Base-by-base conservation (phyloP, 2,113 vertebrate species). In the Megatriorchis doriae region DNA sequence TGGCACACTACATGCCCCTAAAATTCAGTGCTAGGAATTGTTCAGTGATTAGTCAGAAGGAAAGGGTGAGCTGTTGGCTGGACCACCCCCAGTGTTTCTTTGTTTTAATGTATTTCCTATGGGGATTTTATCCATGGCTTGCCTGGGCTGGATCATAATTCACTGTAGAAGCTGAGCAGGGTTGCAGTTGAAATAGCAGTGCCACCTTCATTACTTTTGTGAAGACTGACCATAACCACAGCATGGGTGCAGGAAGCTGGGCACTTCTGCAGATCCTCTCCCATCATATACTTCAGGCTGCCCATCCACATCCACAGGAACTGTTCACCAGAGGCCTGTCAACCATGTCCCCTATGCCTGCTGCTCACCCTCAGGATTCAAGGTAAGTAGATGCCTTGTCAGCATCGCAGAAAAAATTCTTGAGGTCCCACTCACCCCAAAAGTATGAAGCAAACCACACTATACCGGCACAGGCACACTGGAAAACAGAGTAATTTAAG, bases 401-500 rank as follows among this genome's bases (percentile, higher is more conserved):
- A 92, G 52, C n/a, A 86, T 32, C 6, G 0, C 15, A 86, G 78
- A 83, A 95, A 83, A 2, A 6, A 31, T 70, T 61, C 48, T 38
- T 2, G 7, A 86, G 38, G 58, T 89, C 48, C n/a, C 43, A 66
- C 66, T 93, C 42, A 43, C 40, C 38, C 2, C 2, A 86, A 38
- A 87, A 90, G 15, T 42, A 84, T 40, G n/a, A 94, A 32, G 32
- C 73, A 93, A 97, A 94, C 20, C 38, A 74, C 43, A 50, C 17
- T 34, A 56, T 19, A 90, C 34, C 42, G 42, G 53, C 36, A 55
- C 17, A 95, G 32, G 73, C 63, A 90, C 70, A 62, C 34, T 93
- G 84, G 38, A 96, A 94, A 96, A 53, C 26, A 86, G 27, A 85
- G 77, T 81, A 95, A 90, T 94, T 83, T 88, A 79, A 94, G 86